A percentile compares a stretch with the other conserved stretches of the same genome.
Conservation (phyloP, 2,888 invertebrate species). For the Erpobdella octoculata region DNA sequence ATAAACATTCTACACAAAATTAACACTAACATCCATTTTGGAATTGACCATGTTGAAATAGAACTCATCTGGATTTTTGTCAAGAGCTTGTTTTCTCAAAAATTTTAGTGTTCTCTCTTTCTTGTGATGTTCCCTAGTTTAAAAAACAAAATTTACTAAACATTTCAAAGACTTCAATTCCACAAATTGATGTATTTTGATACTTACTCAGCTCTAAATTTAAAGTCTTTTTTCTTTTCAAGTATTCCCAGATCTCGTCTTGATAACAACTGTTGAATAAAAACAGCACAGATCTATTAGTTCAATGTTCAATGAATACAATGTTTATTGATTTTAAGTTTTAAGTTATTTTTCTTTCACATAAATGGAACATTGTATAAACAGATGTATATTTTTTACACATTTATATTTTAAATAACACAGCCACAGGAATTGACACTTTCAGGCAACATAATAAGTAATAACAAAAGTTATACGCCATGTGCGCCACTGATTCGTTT, state of each 20-base stretch:
- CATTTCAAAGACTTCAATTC: background rate
- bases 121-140: constrained; percentile 48
- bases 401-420: too few relatives aligned
- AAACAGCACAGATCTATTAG: background rate
- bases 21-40: constrained; percentile 58
- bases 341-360: too few relatives aligned
- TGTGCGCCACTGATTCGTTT: too few relatives aligned
- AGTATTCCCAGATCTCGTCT: constrained; percentile 47
- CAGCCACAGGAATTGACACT: too few relatives aligned
- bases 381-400: too few relatives aligned
- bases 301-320: too few relatives aligned
- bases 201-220: constrained; percentile 47
- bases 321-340: too few relatives aligned
- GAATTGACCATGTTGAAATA: constrained; percentile 94
- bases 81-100: constrained; percentile 72
- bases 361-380: too few relatives aligned
- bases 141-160: background rate
- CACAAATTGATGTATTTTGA: background rate
- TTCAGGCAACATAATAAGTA: too few relatives aligned
- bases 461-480: too few relatives aligned
- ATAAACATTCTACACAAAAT: too few relatives aligned
- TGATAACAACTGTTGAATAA: constrained; percentile 41
- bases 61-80: constrained; percentile 96
- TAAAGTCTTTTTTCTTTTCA: constrained; percentile 52
- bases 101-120: constrained; percentile 75